phyloP scores from a whole-genome alignment of 2,888 invertebrate species.

The Oegoconia quadripuncta region DNA sequence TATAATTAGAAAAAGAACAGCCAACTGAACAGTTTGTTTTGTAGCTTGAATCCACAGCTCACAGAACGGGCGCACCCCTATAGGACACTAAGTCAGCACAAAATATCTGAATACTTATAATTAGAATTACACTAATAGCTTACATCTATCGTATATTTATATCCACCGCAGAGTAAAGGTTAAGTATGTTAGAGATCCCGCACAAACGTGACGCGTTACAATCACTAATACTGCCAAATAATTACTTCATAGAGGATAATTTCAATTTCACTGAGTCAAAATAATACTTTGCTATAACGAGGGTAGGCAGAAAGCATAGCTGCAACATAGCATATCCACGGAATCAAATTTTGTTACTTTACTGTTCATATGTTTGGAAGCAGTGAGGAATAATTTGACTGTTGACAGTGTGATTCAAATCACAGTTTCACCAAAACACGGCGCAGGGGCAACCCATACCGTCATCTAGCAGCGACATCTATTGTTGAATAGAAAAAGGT shows the following conservation, averaged over 20 bases:
- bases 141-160: slow-evolving; percentile 75
- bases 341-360: too few relatives aligned
- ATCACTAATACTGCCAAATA: slow-evolving; percentile 66
- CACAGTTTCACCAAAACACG: too few relatives aligned
- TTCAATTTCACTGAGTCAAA: slow-evolving; percentile 27
- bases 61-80: not conserved
- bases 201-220: slow-evolving; percentile 45
- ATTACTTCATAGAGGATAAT: slow-evolving; percentile 7
- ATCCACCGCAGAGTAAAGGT: slow-evolving; percentile 63
- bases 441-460: too few relatives aligned
- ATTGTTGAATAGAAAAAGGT: too few relatives aligned
- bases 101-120: slow-evolving; percentile 67
- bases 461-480: too few relatives aligned
- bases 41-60: not conserved
- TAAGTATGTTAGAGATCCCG: slow-evolving; percentile 62
- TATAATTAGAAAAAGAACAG: too few relatives aligned
- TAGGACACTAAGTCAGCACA: slow-evolving; percentile 32
- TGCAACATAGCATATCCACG: too few relatives aligned
- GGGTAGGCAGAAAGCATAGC: not conserved
- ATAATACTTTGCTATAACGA: slow-evolving; percentile 30
- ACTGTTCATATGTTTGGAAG: too few relatives aligned
- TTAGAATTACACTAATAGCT: slow-evolving; percentile 55
- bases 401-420: too few relatives aligned
- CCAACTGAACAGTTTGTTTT: not conserved
- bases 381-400: too few relatives aligned